A percentile compares a stretch with the other conserved stretches of the same genome.
Conservation (phyloP, 2,888 invertebrate species). For the Aphidoletes aphidimyza region DNA sequence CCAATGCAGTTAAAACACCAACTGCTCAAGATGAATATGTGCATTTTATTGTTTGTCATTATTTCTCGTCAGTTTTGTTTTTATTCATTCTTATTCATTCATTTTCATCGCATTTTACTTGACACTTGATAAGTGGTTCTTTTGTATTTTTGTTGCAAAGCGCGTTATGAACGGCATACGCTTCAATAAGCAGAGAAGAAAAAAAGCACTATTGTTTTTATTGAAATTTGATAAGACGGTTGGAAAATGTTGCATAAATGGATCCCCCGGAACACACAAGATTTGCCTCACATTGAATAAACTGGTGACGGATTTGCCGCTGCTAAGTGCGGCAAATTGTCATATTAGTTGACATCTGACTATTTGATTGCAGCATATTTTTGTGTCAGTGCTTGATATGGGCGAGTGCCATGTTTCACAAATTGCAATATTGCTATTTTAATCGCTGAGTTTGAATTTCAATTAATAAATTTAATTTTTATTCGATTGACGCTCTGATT, state of each 20-base stretch:
- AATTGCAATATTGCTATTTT: too few species aligned
- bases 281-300: neutral
- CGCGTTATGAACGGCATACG: neutral
- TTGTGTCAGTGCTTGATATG: too few species aligned
- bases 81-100: neutral
- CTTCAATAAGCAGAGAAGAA: neutral
- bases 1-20: neutral
- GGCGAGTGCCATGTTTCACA: too few species aligned
- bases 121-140: constrained; percentile 7
- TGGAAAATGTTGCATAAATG: constrained; percentile 22
- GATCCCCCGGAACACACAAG: constrained; percentile 43
- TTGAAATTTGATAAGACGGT: constrained; percentile 28
- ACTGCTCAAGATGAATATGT: constrained; percentile 16
- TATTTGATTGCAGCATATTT: too few species aligned
- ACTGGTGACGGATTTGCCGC: neutral
- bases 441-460: too few species aligned
- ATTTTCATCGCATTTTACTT: neutral
- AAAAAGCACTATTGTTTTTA: constrained; percentile 33
- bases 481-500: too few species aligned
- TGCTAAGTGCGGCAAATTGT: too few species aligned
- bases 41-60: constrained; percentile 8
- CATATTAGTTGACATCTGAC: too few species aligned
- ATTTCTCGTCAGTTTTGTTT: neutral
- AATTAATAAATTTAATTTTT: too few species aligned
- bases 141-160: neutral